phyloP scores from a whole-genome alignment of 2,888 invertebrate species.

The Andrena chrysosceles region DNA sequence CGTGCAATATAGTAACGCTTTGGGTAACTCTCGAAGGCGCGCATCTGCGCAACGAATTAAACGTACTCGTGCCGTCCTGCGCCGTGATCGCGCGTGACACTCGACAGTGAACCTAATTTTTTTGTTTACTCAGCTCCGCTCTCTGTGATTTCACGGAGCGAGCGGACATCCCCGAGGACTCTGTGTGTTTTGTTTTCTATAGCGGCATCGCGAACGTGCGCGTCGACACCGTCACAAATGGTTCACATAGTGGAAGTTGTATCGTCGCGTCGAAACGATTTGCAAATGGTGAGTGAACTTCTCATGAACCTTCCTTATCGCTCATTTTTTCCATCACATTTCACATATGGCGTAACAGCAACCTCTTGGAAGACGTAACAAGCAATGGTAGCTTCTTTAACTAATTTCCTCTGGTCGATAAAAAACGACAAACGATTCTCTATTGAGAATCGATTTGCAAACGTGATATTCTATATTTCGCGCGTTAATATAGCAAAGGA shows the following conservation, averaged over 20 bases:
- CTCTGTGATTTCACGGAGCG: slow-evolving; percentile 31
- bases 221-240: slow-evolving; percentile 80
- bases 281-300: slow-evolving; percentile 82
- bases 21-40: slow-evolving; percentile 25
- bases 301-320: not conserved
- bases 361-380: too few species aligned
- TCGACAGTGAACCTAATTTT: slow-evolving; percentile 23
- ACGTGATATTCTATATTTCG: too few species aligned
- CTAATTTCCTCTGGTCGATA: too few species aligned
- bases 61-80: slow-evolving; percentile 50
- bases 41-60: slow-evolving; percentile 52
- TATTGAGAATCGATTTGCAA: not conserved
- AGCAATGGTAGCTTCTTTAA: too few species aligned
- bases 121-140: slow-evolving; percentile 20
- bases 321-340: not conserved
- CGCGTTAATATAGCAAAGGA: not conserved
- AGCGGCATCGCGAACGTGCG: slow-evolving; percentile 31
- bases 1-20: slow-evolving; percentile 56
- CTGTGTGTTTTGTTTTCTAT: slow-evolving; percentile 26
- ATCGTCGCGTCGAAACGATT: slow-evolving; percentile 84
- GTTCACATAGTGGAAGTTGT: slow-evolving; percentile 84
- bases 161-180: not conserved
- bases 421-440: not conserved
- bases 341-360: too few species aligned
- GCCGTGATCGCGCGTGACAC: slow-evolving; percentile 49